A percentile compares a stretch with the other conserved stretches of the same genome.
These are phyloP conservation scores for Clusia tigrina DNA, from an alignment of 2,888 invertebrate genomes.

Conservation along the genomic window DNA sequence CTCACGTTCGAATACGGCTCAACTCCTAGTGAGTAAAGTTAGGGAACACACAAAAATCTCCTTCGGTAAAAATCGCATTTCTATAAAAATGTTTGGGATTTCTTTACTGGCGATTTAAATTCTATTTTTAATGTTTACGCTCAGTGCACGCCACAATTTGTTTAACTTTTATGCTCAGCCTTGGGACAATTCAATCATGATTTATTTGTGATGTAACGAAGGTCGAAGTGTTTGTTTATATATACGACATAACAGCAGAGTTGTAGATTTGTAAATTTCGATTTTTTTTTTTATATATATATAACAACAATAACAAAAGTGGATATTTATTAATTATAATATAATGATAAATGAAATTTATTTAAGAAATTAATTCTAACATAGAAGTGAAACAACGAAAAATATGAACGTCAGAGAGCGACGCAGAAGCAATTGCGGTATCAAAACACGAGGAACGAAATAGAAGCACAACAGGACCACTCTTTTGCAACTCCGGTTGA, in stretches of 20 bases:
- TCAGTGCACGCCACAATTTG: slow-evolving; percentile 20
- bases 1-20: slow-evolving; percentile 50
- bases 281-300: slow-evolving; percentile 47
- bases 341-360: slow-evolving; percentile 30
- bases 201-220: slow-evolving; percentile 39
- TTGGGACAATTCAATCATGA: slow-evolving; percentile 14
- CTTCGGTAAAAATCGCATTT: slow-evolving; percentile 23
- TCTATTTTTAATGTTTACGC: slow-evolving; percentile 21
- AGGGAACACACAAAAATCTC: slow-evolving; percentile 23
- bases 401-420: too few species aligned
- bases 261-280: slow-evolving; percentile 39
- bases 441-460: neutral
- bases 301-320: slow-evolving; percentile 61
- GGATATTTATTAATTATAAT: slow-evolving; percentile 60
- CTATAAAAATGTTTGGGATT: slow-evolving; percentile 6
- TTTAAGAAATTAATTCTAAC: neutral
- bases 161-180: neutral
- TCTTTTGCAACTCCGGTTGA: too few species aligned
- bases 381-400: neutral
- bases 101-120: slow-evolving; percentile 21
- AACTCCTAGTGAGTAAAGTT: slow-evolving; percentile 42
- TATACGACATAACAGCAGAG: slow-evolving; percentile 33
- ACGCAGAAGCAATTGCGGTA: too few species aligned
- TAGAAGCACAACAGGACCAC: too few species aligned
- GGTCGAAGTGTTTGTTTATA: slow-evolving; percentile 35